Evolutionary conservation across 2,888 invertebrate species (phyloP).

Genomic region (Megastigmus dorsalis): DNA sequence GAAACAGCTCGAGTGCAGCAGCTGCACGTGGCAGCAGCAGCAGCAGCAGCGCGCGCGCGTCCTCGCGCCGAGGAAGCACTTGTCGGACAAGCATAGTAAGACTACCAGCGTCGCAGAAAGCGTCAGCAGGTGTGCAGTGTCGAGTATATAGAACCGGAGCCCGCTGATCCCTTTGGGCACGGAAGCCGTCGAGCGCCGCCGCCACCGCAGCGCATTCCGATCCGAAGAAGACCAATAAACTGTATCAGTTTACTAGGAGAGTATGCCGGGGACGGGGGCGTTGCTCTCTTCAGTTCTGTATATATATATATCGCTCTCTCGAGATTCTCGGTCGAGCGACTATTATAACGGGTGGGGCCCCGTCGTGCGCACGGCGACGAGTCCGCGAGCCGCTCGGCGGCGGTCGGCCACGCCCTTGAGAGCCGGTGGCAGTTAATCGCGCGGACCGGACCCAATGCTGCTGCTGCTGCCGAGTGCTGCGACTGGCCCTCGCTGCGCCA

Average conservation of each 20-base stretch:
- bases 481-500: too few relatives aligned
- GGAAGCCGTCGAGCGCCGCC: not conserved
- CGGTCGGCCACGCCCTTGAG: slow-evolving; percentile 4
- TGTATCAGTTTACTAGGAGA: slow-evolving; percentile 72
- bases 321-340: too few relatives aligned
- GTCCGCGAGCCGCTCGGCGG: not conserved
- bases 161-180: too few relatives aligned
- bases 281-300: too few relatives aligned
- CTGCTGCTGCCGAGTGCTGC: too few relatives aligned
- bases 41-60: not conserved
- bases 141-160: too few relatives aligned
- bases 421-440: too few relatives aligned
- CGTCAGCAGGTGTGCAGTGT: slow-evolving; percentile 63
- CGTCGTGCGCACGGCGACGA: not conserved
- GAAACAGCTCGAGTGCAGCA: too few relatives aligned
- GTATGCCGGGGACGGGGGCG: slow-evolving; percentile 57
- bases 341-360: not conserved
- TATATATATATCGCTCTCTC: too few relatives aligned
- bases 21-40: too few relatives aligned
- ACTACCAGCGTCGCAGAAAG: slow-evolving; percentile 64
- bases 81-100: slow-evolving; percentile 66
- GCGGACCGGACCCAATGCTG: too few relatives aligned
- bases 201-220: slow-evolving; percentile 66
- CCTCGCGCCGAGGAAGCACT: slow-evolving; percentile 59
- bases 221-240: slow-evolving; percentile 73